Evolutionary conservation across 2,113 vertebrate genomes (phyloP), one percentile per base, ranked within the genome.

Genomic region (zebrafish (Danio rerio)): DNA sequence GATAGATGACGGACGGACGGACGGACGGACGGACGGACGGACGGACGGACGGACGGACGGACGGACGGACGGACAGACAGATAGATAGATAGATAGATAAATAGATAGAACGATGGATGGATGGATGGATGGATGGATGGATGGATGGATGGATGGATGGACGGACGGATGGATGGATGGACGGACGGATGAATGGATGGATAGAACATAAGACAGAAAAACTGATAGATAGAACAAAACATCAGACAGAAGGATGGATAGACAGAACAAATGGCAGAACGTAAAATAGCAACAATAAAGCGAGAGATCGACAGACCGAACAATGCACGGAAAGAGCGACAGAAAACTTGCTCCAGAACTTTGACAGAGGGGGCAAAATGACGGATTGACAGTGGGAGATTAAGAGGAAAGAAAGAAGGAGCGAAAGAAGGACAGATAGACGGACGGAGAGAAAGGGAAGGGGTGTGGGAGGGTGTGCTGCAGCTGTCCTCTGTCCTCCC

Each of bases 401-500:
- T 84, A 70, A 53, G 76, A 83, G 76, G 75, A 86, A 86, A 65
- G 56, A 83, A 73, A 85, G 75, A 84, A 50, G 53, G 83, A 73
- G 69, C 21, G 43, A 72, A 81, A 84, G 71, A 84, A 80, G 50
- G 70, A 81, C 53, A 81, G 85, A 86, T 73, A 66, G 85, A 84
- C 68, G 63, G 82, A 86, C 66, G 66, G 73, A 52, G 71, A 80
- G 65, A 83, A 84, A 78, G 50, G 62, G 78, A 80, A 79, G 82
- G 82, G 86, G 85, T 59, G 13, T 59, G 62, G 83, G 85, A 79
- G 83, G 70, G 70, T 74, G 83, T 93, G 93, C 92, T 91, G 96
- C 98, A 99, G 98, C 98, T 99, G 97, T 96, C 95, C 94, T 90
- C 94, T 91, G 92, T 93, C 94, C 94, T 94, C 95, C 31, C 93